Conservation (phyloP, 2,888 invertebrate species). For the Archips crataeganus region DNA sequence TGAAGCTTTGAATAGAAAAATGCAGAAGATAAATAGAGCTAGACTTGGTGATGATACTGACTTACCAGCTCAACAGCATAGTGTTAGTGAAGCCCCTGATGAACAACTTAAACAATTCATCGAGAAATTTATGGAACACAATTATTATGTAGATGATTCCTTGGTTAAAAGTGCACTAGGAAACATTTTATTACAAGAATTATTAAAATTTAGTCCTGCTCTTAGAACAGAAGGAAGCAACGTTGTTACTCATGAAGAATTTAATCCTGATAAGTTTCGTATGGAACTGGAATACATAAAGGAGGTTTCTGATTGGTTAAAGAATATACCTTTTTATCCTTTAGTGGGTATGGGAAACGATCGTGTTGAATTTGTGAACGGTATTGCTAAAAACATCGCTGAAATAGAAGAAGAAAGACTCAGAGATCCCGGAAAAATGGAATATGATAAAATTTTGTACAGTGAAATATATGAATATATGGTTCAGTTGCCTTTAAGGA, state of each 20-base stretch:
- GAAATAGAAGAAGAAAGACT: conserved; percentile 59
- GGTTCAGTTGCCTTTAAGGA: conserved; percentile 51
- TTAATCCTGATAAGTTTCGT: conserved; percentile 52
- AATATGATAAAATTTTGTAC: conserved; percentile 54
- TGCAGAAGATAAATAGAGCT: conserved; percentile 43
- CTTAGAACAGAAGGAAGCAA: conserved; percentile 56
- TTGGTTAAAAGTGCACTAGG: conserved; percentile 58
- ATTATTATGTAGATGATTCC: conserved; percentile 59
- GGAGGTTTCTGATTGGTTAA: conserved; percentile 69
- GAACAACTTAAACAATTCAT: conserved; percentile 60
- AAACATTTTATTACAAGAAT: conserved; percentile 58
- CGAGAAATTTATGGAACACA: conserved; percentile 60
- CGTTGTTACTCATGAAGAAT: conserved; percentile 47
- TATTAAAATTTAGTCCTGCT: conserved; percentile 56
- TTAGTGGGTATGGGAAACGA: conserved; percentile 55
- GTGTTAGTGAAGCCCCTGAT: conserved; percentile 49
- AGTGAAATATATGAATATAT: conserved; percentile 53
- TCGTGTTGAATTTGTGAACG: conserved; percentile 59
- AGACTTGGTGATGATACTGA: background rate
- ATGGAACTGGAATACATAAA: conserved; percentile 64
- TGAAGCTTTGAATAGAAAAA: conserved; percentile 48
- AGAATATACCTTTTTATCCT: conserved; percentile 57
- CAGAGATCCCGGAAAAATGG: conserved; percentile 52
- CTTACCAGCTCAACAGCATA: background rate
- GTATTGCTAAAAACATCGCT: conserved; percentile 60